Conservation (phyloP, 2,888 invertebrate species). For the Esperia sulphurella region DNA sequence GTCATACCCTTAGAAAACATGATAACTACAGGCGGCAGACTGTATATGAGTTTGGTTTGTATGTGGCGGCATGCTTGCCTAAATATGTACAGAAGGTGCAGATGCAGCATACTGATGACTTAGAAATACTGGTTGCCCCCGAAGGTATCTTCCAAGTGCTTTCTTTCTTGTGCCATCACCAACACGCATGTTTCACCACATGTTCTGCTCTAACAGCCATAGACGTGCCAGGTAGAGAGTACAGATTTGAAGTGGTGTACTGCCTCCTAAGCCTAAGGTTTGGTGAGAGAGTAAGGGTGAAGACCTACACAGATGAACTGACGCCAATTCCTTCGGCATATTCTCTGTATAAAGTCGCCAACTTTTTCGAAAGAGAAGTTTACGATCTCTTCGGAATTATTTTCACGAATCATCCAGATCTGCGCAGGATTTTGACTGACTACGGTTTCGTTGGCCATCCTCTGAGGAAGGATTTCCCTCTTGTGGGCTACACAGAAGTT, state of each 20-base stretch:
- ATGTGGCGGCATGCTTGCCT: constrained; percentile 62
- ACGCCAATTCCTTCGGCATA: constrained; percentile 56
- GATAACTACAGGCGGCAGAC: constrained; percentile 49
- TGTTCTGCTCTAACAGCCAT: constrained; percentile 54
- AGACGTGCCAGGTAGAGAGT: constrained; percentile 59
- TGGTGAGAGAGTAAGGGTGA: constrained; percentile 41
- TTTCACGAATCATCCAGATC: constrained; percentile 64
- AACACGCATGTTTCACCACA: constrained; percentile 57
- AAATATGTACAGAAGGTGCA: constrained; percentile 65
- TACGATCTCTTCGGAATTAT: constrained; percentile 67
- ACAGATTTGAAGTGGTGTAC: constrained; percentile 61
- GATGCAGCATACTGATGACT: constrained; percentile 58
- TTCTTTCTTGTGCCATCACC: constrained; percentile 55
- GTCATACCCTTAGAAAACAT: constrained; percentile 48
- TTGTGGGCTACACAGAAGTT: constrained; percentile 61
- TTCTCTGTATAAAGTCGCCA: constrained; percentile 41
- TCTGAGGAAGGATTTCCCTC: constrained; percentile 63
- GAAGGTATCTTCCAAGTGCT: constrained; percentile 54
- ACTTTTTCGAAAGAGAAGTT: constrained; percentile 58
- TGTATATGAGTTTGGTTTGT: constrained; percentile 64
- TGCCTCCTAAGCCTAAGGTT: constrained; percentile 51
- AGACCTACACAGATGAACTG: constrained; percentile 66
- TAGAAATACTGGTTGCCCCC: constrained; percentile 59
- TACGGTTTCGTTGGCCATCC: constrained; percentile 70
- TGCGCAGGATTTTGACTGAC: constrained; percentile 63